Evolutionary conservation across 37 sponge, comb jelly and placozoan species (phyloP).

Genomic region (Haliclona indistincta): DNA sequence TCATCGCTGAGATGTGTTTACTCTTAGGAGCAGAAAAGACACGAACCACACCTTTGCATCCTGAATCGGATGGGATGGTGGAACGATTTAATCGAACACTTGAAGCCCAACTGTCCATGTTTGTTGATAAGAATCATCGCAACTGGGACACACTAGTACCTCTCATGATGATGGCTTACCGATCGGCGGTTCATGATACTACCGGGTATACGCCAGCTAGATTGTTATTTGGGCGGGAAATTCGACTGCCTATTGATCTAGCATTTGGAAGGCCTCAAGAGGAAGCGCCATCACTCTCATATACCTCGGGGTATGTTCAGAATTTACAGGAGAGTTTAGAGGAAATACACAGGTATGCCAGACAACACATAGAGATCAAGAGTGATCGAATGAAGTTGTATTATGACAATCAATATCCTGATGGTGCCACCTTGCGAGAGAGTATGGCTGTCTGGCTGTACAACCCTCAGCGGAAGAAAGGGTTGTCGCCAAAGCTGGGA

Average conservation of each 20-base stretch:
- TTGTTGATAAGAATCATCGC: constrained; percentile 12
- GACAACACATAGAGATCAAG: no score
- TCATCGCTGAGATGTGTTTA: constrained; percentile 21
- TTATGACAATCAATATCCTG: no score
- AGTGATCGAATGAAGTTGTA: no score
- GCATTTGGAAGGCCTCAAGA: no score
- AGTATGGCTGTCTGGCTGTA: no score
- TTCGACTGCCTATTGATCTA: constrained; percentile 22
- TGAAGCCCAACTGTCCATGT: constrained; percentile 7
- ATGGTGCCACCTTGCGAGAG: no score
- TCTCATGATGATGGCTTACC: constrained; percentile 21
- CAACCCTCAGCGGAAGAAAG: no score
- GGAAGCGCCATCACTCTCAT: no score
- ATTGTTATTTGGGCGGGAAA: constrained; percentile 19
- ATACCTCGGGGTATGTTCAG: no score
- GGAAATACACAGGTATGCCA: no score
- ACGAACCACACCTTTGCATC: constrained; percentile 32
- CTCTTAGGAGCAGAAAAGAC: constrained; percentile 16
- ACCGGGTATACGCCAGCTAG: constrained; percentile 23
- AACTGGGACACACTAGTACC: constrained; percentile 33
- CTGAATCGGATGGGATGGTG: constrained; percentile 50
- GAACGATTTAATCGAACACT: constrained; percentile 44
- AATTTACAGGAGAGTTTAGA: no score
- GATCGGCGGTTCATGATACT: constrained; percentile 13
- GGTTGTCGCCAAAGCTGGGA: constrained; percentile 15